Conservation (phyloP, 2,888 invertebrate genomes). For the Drosophila kanekoi region DNA sequence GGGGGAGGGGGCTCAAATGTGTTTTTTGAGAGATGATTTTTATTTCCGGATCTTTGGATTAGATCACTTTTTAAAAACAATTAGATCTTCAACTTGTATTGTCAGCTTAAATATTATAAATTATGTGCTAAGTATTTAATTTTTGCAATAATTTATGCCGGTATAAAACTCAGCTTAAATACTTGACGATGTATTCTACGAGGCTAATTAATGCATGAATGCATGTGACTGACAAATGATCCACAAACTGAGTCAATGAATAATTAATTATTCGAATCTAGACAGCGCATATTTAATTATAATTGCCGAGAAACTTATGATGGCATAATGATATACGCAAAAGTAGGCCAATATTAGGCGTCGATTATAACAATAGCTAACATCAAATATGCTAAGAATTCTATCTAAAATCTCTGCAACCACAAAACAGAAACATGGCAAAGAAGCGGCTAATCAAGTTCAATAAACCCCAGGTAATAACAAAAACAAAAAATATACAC, state of each 20-base stretch:
- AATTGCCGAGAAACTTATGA: conserved; percentile 19
- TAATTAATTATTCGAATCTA: conserved; percentile 27
- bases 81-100: not conserved
- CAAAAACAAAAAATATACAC: conserved; percentile 8
- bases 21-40: no score
- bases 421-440: conserved; percentile 13
- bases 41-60: not conserved
- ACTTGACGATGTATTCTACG: conserved; percentile 12
- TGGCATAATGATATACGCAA: conserved; percentile 19
- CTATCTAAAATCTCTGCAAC: conserved; percentile 13
- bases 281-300: conserved; percentile 8
- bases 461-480: conserved; percentile 45
- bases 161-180: conserved; percentile 3
- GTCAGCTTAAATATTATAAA: conserved; percentile 8
- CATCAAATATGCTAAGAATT: conserved; percentile 5
- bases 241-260: conserved; percentile 18
- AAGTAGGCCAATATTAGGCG: conserved; percentile 51
- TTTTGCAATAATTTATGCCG: conserved; percentile 30
- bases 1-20: not conserved
- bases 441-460: conserved; percentile 47
- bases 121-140: not conserved
- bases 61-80: conserved; percentile 3
- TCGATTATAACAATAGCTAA: conserved; percentile 25
- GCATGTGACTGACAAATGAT: conserved; percentile 45
- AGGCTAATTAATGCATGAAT: conserved; percentile 8